Evolutionary conservation across 2,797 vertebrate genomes (phyloP), one percentile per base, ranked within the genome.

Genomic region (Pseudochaenichthys georgianus): DNA sequence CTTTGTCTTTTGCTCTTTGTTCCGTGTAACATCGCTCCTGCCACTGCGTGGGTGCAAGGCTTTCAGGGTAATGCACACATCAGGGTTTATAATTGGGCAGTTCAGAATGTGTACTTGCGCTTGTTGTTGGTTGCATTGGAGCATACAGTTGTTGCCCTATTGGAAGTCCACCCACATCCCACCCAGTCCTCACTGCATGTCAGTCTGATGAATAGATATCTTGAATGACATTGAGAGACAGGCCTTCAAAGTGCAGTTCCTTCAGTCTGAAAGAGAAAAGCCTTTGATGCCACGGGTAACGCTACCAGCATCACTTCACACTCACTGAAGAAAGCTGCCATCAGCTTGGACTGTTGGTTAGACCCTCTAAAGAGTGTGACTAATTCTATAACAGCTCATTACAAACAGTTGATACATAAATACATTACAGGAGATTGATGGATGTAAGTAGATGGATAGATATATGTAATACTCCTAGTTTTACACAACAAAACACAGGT

Each of bases 1-100:
- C 82, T 88, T 87, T 89, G 80, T 87, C 64, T 82, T 73, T 55
- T 45, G 43, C 66, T 78, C 80, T 91, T 91, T 92, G 87, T 90
- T 85, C 65, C 21, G 21, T 50, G 41, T 71, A 72, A 87, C 65
- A 69, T 80, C 73, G 81, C 82, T 70, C 70, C 73, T 21, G 66
- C 47, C 75, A 13, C 77, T 46, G 68, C 70, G 84, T 88, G 82
- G 83, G 79, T 46, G 82, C 65, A 41, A 19, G 5, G 73, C 77
- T 81, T 81, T 81, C 69, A 77, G 62, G 9, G 77, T 73, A 53
- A 81, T 54, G 64, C 77, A 70, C 63, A 58, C 34, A 45, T 73
- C 71, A 70, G 73, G 68, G 77, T 82, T 66, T 45, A 46, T 81
- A 85, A 80, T 67, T 78, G 84, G 47, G 38, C 45, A 45, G 64